Conservation (phyloP, 2,797 vertebrate genomes). For the Esox masquinongy region DNA sequence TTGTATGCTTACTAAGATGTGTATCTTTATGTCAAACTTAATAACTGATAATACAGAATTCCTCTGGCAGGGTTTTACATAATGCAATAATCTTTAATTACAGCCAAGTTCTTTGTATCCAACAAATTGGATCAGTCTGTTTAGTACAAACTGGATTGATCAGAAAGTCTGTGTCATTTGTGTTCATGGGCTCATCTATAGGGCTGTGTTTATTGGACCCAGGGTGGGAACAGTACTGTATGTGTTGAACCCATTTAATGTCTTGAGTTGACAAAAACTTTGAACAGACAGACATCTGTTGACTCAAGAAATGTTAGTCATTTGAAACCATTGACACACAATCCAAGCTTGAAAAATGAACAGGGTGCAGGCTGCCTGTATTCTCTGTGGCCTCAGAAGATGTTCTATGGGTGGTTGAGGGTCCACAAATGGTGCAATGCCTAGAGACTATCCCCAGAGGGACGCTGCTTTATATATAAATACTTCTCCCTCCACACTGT, state of each 20-base stretch:
- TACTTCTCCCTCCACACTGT: too few species aligned
- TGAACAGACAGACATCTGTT: slow-evolving; percentile 50
- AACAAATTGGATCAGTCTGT: not conserved
- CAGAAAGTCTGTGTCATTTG: not conserved
- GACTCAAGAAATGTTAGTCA: slow-evolving; percentile 58
- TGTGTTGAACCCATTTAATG: slow-evolving; percentile 22
- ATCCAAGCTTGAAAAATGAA: slow-evolving; percentile 65
- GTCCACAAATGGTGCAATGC: not conserved
- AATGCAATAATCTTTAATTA: not conserved
- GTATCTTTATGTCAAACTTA: not conserved
- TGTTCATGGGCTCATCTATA: not conserved
- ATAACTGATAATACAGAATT: not conserved
- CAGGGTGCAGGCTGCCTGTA: slow-evolving; percentile 31
- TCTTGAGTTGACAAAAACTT: slow-evolving; percentile 42
- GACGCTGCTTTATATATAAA: not conserved
- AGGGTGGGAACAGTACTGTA: slow-evolving; percentile 20
- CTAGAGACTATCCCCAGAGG: not conserved
- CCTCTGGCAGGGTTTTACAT: not conserved
- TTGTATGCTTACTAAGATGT: not conserved
- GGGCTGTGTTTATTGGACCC: slow-evolving; percentile 35
- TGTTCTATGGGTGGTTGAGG: not conserved
- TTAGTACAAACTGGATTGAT: not conserved
- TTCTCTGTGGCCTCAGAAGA: slow-evolving; percentile 18
- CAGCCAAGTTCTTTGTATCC: not conserved
- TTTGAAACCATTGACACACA: slow-evolving; percentile 56